phyloP scores from a whole-genome alignment of 2,888 invertebrate species.

The Abrostola tripartita region DNA sequence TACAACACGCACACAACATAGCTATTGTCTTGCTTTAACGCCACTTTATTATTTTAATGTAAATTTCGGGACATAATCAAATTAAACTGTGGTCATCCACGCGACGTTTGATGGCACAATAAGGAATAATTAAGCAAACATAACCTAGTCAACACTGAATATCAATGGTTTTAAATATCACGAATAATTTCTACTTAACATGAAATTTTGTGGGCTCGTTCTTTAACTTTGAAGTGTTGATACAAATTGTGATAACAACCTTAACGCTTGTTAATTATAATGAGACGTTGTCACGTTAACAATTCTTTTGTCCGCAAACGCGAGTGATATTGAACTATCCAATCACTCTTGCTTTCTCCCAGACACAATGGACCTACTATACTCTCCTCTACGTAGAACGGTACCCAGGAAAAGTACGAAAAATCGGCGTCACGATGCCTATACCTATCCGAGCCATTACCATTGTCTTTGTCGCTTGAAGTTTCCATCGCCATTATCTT shows the following conservation, averaged over 20 bases:
- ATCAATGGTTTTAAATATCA: conserved; percentile 57
- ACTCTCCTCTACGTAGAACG: conserved; percentile 24
- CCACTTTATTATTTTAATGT: conserved; percentile 70
- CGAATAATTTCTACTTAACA: conserved; percentile 37
- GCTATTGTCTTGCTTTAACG: conserved; percentile 62
- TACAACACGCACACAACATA: conserved; percentile 64
- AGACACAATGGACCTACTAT: conserved; percentile 31
- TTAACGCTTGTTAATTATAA: conserved; percentile 41
- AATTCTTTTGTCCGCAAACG: conserved; percentile 27
- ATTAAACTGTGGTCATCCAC: conserved; percentile 71
- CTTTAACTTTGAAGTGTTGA: conserved; percentile 32
- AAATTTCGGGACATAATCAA: conserved; percentile 75
- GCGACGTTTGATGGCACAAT: conserved; percentile 60
- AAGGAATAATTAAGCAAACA: conserved; percentile 57
- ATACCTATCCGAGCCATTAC: conserved; percentile 69
- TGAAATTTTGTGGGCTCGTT: conserved; percentile 17
- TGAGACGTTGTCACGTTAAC: conserved; percentile 40
- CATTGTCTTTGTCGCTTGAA: conserved; percentile 76
- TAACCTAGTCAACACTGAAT: conserved; percentile 66
- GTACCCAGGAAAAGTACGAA: conserved; percentile 54
- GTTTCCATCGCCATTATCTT: conserved; percentile 77
- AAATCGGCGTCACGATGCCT: conserved; percentile 58
- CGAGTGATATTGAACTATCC: conserved; percentile 45
- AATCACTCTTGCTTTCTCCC: conserved; percentile 39
- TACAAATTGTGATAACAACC: conserved; percentile 35